A percentile compares a stretch with the other conserved stretches of the same genome.
Evolutionary conservation across 2,888 invertebrate genomes (phyloP).

Genomic region (Boloria euphrosyne): DNA sequence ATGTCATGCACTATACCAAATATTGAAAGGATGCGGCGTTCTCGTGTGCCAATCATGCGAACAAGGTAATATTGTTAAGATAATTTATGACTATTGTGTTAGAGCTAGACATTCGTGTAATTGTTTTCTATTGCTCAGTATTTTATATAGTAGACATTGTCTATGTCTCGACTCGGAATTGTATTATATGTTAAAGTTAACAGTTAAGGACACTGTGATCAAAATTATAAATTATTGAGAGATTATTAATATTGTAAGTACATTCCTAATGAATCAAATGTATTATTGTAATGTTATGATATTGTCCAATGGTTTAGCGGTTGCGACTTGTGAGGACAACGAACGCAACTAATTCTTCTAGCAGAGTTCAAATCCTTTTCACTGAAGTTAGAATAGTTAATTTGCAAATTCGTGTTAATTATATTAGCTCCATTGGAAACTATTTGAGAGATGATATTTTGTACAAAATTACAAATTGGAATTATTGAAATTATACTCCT

Average conservation of each 20-base stretch:
- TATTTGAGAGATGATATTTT: constrained; percentile 77
- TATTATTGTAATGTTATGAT: constrained; percentile 75
- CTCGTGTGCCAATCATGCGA: constrained; percentile 76
- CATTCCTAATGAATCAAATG: constrained; percentile 78
- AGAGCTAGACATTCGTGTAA: constrained; percentile 70
- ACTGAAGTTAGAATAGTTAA: constrained; percentile 58
- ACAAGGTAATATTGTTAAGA: constrained; percentile 78
- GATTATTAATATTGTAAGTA: constrained; percentile 80
- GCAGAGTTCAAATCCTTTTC: constrained; percentile 63
- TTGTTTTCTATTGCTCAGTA: constrained; percentile 81
- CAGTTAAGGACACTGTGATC: constrained; percentile 82
- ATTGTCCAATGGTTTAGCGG: constrained; percentile 60
- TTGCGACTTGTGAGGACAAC: constrained; percentile 33
- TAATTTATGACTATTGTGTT: constrained; percentile 72
- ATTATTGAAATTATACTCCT: constrained; percentile 68
- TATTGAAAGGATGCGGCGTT: constrained; percentile 69
- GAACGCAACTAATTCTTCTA: constrained; percentile 40
- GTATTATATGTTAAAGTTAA: constrained; percentile 80
- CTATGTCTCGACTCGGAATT: constrained; percentile 72
- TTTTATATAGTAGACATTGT: constrained; percentile 72
- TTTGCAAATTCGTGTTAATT: constrained; percentile 65
- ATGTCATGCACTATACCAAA: constrained; percentile 62
- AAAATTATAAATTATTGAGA: constrained; percentile 83
- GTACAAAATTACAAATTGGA: constrained; percentile 77
- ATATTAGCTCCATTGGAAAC: constrained; percentile 61